phyloP scores from a whole-genome alignment of 2,113 vertebrate genomes.

The Oncorhynchus gorbuscha region DNA sequence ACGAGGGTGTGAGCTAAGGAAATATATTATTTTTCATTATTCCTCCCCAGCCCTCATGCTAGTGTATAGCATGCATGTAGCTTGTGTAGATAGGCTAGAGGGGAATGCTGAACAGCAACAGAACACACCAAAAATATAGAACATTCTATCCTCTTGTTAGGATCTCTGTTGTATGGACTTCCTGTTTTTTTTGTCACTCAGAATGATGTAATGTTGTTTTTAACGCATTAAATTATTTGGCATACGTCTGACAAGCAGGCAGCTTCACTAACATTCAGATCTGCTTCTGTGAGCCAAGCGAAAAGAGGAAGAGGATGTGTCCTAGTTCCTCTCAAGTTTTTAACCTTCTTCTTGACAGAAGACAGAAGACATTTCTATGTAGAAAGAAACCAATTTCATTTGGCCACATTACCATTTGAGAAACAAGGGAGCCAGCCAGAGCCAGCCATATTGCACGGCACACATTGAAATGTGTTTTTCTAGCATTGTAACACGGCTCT shows the following conservation, averaged over 20 bases:
- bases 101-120: slow-evolving; percentile 22
- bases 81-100: slow-evolving; percentile 4
- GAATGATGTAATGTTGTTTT: too few relatives aligned
- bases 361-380: not conserved
- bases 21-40: slow-evolving; percentile 20
- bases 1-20: slow-evolving; percentile 10
- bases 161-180: too few relatives aligned
- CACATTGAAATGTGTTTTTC: too few relatives aligned
- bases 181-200: too few relatives aligned
- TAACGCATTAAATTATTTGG: too few relatives aligned
- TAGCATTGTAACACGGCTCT: too few relatives aligned
- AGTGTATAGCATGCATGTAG: slow-evolving; percentile 10
- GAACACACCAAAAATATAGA: too few relatives aligned
- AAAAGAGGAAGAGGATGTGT: slow-evolving; percentile 24
- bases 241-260: slow-evolving; percentile 15
- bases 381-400: too few relatives aligned
- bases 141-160: too few relatives aligned
- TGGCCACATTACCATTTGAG: too few relatives aligned
- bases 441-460: too few relatives aligned
- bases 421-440: too few relatives aligned
- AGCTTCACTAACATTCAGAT: slow-evolving; percentile 14
- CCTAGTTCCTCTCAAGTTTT: slow-evolving; percentile 1
- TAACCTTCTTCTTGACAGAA: slow-evolving; percentile 15
- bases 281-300: slow-evolving; percentile 20
- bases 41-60: slow-evolving; percentile 9